Base-by-base conservation (phyloP, 2,888 invertebrate genomes). In the Phania funesta region DNA sequence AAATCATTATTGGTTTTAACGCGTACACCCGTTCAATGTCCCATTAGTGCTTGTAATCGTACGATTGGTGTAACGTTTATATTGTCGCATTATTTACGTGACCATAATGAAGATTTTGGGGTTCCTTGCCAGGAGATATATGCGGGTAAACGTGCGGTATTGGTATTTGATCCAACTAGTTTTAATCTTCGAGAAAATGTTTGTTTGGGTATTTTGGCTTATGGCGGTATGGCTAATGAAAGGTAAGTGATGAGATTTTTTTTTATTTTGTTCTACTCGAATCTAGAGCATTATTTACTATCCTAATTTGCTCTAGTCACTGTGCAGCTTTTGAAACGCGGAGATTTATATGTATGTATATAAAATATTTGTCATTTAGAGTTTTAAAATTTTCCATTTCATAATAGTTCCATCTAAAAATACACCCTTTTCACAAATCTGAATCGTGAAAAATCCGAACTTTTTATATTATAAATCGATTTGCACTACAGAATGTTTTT, bases 61-160 rank as follows among this genome's bases (percentile, higher is more conserved):
- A 86, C 85, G 5, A 85, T 87, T 26, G 88, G 87, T 4, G 84
- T 85, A 16, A 87, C 87, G 0, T 86, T 86, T 22, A 83, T 88
- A 2, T 52, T 88, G 44, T 87, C 87, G 4, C 88, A 88, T 80
- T 87, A 87, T 60, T 70, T 88, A 4, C 85, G 85, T 0, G 87
- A 88, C 77, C 88, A 88, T 68, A 85, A 65, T 32, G 85, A 86
- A 20, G 85, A 85, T 5, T 85, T 84, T 67, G 84, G 84, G 6
- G 86, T 87, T n/a, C 85, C 85, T 48, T 87, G 86, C 71, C 84
- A 85, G 56, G 86, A 87, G 58, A 85, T 87, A 6, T 85, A 84
- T 64, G 68, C 78, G 2, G 84, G 76, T 0, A 85, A 85, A 20
- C 84, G 86, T 6, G 85, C 86, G 0, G 60, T 86, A 6, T 73